Conservation (phyloP, 2,797 vertebrate genomes). For the Peromyscus melanophrys region DNA sequence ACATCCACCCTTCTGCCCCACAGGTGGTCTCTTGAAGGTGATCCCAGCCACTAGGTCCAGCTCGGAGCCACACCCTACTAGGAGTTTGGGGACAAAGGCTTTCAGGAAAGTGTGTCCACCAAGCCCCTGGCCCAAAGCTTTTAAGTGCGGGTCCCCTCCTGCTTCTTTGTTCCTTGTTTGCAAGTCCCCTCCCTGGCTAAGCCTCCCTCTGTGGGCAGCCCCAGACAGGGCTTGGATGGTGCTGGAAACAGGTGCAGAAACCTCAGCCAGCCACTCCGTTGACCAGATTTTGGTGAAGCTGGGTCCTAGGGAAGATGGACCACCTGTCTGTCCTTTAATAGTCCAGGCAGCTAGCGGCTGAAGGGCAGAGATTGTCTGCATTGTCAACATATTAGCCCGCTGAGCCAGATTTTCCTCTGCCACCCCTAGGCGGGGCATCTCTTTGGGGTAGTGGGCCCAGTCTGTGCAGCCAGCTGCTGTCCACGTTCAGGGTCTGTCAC, state of each 20-base stretch:
- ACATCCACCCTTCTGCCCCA: not conserved
- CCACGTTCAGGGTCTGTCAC: not conserved
- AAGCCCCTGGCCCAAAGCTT: fast-evolving
- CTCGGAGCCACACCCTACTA: not conserved
- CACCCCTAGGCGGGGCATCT: not conserved
- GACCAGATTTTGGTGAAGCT: not conserved
- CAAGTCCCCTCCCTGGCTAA: not conserved
- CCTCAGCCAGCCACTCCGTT: not conserved
- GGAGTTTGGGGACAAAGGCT: not conserved
- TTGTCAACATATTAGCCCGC: not conserved
- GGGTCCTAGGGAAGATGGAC: not conserved
- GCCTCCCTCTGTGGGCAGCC: not conserved
- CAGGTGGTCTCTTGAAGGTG: not conserved
- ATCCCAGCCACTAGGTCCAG: not conserved
- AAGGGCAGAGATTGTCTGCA: conserved; percentile 76
- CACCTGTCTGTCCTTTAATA: not conserved
- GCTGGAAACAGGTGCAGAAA: not conserved
- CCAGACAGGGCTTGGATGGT: not conserved
- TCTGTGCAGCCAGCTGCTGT: conserved; percentile 51
- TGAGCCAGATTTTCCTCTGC: not conserved
- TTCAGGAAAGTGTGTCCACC: not conserved
- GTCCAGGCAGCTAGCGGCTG: not conserved
- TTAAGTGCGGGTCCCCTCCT: not conserved
- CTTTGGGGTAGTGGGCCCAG: not conserved
- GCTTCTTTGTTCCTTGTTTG: not conserved